Percentiles rank a stretch among this genome's conserved stretches.
Evolutionary conservation across 1,140 invertebrate species (phyloP).

Genomic region (Drosophila repleta): DNA sequence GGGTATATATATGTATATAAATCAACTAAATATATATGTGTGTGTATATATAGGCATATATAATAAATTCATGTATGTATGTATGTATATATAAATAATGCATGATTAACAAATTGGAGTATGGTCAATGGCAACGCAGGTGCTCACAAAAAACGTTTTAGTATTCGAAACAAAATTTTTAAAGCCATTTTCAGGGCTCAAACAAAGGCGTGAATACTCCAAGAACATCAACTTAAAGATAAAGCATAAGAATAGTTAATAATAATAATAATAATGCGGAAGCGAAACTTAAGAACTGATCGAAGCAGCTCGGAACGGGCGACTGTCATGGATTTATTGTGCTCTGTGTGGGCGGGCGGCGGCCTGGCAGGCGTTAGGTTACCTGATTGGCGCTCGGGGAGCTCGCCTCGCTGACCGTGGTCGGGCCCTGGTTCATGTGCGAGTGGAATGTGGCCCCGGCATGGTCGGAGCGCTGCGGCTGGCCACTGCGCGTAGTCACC

Average conservation of each 20-base stretch:
- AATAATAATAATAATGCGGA: constrained; percentile 9
- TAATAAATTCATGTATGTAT: constrained; percentile 47
- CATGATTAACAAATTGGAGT: constrained; percentile 52
- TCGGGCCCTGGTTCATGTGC: constrained; percentile 68
- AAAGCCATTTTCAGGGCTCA: constrained; percentile 5
- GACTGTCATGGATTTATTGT: constrained; percentile 34
- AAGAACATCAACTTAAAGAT: constrained; percentile 37
- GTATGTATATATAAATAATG: constrained; percentile 61
- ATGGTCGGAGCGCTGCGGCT: constrained; percentile 57
- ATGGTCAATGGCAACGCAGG: constrained; percentile 33
- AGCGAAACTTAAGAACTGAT: constrained; percentile 8
- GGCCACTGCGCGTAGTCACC: constrained; percentile 66
- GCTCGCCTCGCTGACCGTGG: constrained; percentile 73
- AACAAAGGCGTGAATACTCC: constrained; percentile 28
- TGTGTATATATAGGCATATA: no score
- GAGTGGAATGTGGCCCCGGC: constrained; percentile 78
- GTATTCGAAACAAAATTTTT: constrained; percentile 20
- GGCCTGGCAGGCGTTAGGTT: constrained; percentile 54
- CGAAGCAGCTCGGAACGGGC: constrained; percentile 21
- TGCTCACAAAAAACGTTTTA: constrained; percentile 9
- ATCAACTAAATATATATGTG: constrained; percentile 52
- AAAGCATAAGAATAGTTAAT: constrained; percentile 17
- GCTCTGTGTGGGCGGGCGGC: no score
- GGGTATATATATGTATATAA: constrained; percentile 11
- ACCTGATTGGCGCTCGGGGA: constrained; percentile 83